Base-by-base conservation (phyloP, 2,888 invertebrate species). In the Drosophila incognita region DNA sequence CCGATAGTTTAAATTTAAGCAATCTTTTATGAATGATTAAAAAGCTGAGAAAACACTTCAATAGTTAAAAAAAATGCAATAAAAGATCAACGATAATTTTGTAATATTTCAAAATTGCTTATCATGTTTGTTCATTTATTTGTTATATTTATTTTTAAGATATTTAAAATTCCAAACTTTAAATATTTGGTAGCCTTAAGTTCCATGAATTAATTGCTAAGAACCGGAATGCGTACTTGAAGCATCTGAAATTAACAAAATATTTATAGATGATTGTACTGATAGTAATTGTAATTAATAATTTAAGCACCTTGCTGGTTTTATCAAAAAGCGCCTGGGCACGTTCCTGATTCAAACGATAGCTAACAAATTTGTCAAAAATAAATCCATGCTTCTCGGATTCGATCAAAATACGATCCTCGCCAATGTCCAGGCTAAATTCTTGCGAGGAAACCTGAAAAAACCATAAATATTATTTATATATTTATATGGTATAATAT, bases 341-440 rank as follows among this genome's bases (percentile, higher is more conserved):
- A 79, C 92, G 90, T 33, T 95, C 94, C 88, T 95, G 95, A 86
- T 96, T 94, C 13, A 97, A 94, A 66, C 93, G 94, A 89, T 95
- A 95, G 0, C 96, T 96, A 31, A 97, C 91, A 89, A 95, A 97
- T 88, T 96, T 94, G 91, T 97, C 97, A 57, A 96, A 94, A 11
- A 94, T 89, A 80, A 95, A 95, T 74, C 94, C 95, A 73, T 94
- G 92, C 48, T 94, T 94, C 70, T 94, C 94, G 0, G 95, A 95
- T 83, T 96, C 95, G 48, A 97, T 91, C 15, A 96, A 93, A 66
- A 97, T 94, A 69, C 97, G 94, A 92, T 97, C 97, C 90, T 96
- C 96, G n/a, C 96, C 96, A 33, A 97, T 93, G 92, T 96, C 95
- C 64, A 97, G 90, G 52, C 94, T 94, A 46, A 96, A 89, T 90